Evolutionary conservation across 1,140 invertebrate species (phyloP).

Genomic region (Papilio polyxenes): DNA sequence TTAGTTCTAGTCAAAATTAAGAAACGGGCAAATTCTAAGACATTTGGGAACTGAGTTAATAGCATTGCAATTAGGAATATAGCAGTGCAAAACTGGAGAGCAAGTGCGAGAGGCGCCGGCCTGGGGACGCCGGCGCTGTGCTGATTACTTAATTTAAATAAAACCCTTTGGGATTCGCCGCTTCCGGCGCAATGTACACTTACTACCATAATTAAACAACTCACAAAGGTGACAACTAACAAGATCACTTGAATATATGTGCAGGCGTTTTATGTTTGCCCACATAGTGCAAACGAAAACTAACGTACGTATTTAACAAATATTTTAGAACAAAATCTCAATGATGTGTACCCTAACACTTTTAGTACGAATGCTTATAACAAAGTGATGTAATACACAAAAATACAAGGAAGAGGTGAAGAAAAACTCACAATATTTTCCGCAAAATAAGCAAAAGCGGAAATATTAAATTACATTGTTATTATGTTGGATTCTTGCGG

Average conservation of each 20-base stretch:
- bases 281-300: too few species aligned
- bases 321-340: too few species aligned
- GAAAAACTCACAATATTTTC: not conserved
- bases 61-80: not conserved
- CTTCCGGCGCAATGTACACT: not conserved
- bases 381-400: too few species aligned
- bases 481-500: not conserved
- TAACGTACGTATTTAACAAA: too few species aligned
- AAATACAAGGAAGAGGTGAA: not conserved
- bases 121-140: not conserved
- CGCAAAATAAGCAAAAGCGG: not conserved
- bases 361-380: too few species aligned
- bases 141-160: slow-evolving; percentile 28
- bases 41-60: not conserved
- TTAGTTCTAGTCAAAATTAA: too few species aligned
- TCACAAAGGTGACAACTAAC: not conserved
- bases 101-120: not conserved
- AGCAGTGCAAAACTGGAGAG: not conserved
- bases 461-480: not conserved
- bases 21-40: not conserved
- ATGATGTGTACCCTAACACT: too few species aligned
- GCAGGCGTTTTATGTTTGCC: too few species aligned
- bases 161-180: not conserved
- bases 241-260: not conserved
- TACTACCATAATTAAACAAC: not conserved